Conservation (phyloP, 2,888 invertebrate genomes). For the Lithophane leautieri region DNA sequence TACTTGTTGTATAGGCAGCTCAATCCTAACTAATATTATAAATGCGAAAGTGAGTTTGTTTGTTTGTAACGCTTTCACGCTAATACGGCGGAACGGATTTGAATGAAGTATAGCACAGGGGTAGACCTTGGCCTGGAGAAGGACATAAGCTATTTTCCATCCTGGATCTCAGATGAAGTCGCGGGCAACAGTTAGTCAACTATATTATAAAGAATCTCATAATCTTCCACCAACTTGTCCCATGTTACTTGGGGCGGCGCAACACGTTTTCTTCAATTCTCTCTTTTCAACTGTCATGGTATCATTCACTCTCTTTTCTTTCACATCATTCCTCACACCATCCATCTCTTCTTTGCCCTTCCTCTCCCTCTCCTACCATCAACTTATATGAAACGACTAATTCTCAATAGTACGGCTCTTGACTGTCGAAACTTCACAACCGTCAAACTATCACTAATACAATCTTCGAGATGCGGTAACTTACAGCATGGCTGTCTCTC, state of each 20-base stretch:
- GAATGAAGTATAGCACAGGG: too few species aligned
- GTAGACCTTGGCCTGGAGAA: too few species aligned
- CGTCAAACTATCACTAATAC: slow-evolving; percentile 36
- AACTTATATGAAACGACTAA: neutral
- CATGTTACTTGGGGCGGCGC: too few species aligned
- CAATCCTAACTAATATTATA: too few species aligned
- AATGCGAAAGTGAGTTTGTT: too few species aligned
- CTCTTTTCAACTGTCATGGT: neutral
- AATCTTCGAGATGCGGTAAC: slow-evolving; percentile 12
- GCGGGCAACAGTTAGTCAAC: neutral
- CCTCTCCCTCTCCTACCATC: neutral
- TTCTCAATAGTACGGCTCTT: neutral
- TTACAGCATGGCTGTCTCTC: slow-evolving; percentile 27
- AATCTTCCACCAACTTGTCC: too few species aligned
- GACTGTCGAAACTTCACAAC: slow-evolving; percentile 13
- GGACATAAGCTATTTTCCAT: too few species aligned
- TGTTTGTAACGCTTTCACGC: too few species aligned
- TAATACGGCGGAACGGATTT: too few species aligned
- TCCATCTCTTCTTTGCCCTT: neutral
- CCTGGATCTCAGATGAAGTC: too few species aligned
- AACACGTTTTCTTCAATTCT: neutral
- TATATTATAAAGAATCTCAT: too few species aligned
- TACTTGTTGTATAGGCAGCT: too few species aligned
- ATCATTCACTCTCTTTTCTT: neutral
- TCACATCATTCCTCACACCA: neutral